phyloP scores from a whole-genome alignment of 1,140 invertebrate genomes.

The Ganaspis sp. region DNA sequence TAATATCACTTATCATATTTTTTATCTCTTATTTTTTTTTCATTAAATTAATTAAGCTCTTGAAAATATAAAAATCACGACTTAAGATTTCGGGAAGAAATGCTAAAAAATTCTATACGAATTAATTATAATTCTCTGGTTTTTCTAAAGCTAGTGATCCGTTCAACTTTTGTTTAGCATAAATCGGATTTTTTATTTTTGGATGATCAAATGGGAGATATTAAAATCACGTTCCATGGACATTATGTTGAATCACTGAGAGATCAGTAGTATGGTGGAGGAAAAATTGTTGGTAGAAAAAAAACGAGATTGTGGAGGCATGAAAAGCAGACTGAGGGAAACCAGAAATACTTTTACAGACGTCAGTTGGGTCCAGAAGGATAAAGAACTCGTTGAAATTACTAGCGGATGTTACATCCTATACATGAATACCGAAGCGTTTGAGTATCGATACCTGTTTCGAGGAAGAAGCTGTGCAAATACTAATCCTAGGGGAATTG shows the following conservation, averaged over 20 bases:
- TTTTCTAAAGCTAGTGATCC: too few relatives aligned
- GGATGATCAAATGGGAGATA: not conserved
- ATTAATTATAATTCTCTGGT: too few relatives aligned
- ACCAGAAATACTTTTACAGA: not conserved
- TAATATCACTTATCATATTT: too few relatives aligned
- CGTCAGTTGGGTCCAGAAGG: not conserved
- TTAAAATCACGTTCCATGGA: not conserved
- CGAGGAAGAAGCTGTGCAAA: conserved; percentile 47
- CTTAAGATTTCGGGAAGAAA: too few relatives aligned
- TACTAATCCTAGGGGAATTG: conserved; percentile 53
- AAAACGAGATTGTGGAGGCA: not conserved
- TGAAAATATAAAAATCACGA: too few relatives aligned
- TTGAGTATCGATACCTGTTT: conserved; percentile 48
- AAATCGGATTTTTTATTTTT: not conserved
- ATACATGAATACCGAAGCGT: not conserved
- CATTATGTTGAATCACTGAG: not conserved
- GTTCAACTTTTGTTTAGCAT: too few relatives aligned
- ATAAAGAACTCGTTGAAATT: not conserved
- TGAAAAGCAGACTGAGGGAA: not conserved
- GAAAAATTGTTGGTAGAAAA: not conserved
- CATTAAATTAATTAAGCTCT: too few relatives aligned
- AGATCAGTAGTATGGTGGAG: not conserved
- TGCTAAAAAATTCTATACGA: too few relatives aligned
- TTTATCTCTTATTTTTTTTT: too few relatives aligned
- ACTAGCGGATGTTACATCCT: not conserved